Evolutionary conservation across 64 coral and sea anemone genomes (phyloP), one percentile per base, ranked within the genome.

Genomic region (Porites australiensis): DNA sequence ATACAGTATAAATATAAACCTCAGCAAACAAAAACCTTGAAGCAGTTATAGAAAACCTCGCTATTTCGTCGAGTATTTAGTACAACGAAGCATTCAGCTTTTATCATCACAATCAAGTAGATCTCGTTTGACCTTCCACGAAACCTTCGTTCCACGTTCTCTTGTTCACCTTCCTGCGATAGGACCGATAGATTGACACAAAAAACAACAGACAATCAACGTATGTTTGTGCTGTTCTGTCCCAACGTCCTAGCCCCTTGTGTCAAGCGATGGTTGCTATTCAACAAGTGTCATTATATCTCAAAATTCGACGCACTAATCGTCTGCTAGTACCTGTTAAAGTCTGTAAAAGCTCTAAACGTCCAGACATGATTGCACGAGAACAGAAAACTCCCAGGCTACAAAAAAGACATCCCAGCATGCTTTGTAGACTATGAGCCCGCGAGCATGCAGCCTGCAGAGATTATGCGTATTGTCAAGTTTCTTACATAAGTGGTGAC

Each of bases 401-500:
- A 4, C 10, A 2, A 12, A 11, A 3, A 11, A 14, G 14, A 58
- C 50, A 81, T 81, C 78, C 78, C 80, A 67, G 43, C 6, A 84
- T 67, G n/a, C 63, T 9, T 23, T 68, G 60, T 22, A 47, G 4
- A 10, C 3, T 11, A 5, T 84, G 81, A 84, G 81, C 81, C 81
- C 62, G 62, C 81, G 81, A 84, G 18, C 2, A 12, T 58, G 18
- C 44, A 2, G 20, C 0, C 54, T 0, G 18, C 3, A 16, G 0
- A 20, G 19, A 68, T 50, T 45, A 84, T 84, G 62, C 63, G 63
- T 22, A 68, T 19, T n/a, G 51, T 22, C 7, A 21, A 3, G 3
- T 50, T 48, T 84, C 62, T 84, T 84, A 15, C 81, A 82, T 61
- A 62, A 93, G 74, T 18, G 48, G 63, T 93, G 75, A 88, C 91